These are phyloP conservation scores for Lutjanus campechanus DNA, from an alignment of 2,797 vertebrate species.

Conservation along the genomic window DNA sequence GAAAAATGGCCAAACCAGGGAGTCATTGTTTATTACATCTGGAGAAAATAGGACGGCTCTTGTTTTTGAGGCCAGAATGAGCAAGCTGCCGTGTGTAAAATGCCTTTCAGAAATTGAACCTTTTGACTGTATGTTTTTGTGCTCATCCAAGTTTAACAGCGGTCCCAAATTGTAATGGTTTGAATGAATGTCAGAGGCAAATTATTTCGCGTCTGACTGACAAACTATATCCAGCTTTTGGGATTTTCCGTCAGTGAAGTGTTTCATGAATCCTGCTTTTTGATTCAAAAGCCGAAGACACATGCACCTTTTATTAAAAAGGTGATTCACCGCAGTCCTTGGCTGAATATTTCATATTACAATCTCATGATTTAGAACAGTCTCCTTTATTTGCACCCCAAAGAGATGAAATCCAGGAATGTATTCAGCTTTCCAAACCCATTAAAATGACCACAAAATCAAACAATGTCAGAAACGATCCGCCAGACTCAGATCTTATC, in stretches of 20 bases:
- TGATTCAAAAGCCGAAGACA: neutral
- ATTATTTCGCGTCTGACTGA: conserved; percentile 1
- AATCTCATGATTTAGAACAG: neutral
- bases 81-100: conserved; percentile 17
- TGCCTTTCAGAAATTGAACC: conserved; percentile 27
- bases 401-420: conserved; percentile 13
- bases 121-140: conserved; percentile 11
- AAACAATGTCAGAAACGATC: conserved; percentile 12
- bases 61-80: conserved; percentile 18
- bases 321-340: neutral
- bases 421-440: conserved; percentile 1
- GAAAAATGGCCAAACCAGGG: conserved; percentile 54
- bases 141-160: conserved; percentile 12
- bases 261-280: neutral
- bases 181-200: neutral
- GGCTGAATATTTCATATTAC: neutral
- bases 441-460: conserved; percentile 25
- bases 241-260: neutral
- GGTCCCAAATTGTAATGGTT: neutral
- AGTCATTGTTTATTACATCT: conserved; percentile 59
- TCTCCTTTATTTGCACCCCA: conserved; percentile 10
- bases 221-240: neutral
- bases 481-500: neutral
- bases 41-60: conserved; percentile 33
- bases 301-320: neutral